Percentiles rank a stretch among this genome's conserved stretches.
Evolutionary conservation across 2,888 invertebrate species (phyloP).

Genomic region (Galerucella nymphaeae): DNA sequence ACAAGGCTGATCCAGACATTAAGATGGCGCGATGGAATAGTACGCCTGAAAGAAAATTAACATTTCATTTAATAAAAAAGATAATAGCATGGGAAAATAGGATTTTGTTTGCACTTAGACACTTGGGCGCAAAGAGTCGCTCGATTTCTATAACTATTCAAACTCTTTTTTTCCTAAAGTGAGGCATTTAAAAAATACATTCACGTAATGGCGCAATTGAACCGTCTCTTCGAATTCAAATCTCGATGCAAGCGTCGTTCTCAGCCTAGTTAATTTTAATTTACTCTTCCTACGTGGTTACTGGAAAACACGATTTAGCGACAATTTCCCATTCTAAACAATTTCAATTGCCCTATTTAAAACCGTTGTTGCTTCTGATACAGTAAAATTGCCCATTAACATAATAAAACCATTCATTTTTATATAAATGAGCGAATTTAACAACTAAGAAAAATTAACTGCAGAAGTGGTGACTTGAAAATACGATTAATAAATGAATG

Average conservation of each 20-base stretch:
- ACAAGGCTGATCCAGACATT: conserved; percentile 91
- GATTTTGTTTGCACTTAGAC: too few relatives aligned
- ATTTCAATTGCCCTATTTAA: conserved; percentile 24
- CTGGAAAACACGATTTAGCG: conserved; percentile 6
- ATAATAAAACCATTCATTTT: conserved; percentile 34
- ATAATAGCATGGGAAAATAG: too few relatives aligned
- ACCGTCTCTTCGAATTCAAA: background rate
- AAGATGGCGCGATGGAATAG: conserved; percentile 90
- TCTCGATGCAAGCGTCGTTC: background rate
- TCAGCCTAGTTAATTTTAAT: background rate
- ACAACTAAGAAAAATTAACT: conserved; percentile 32
- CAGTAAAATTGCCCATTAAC: conserved; percentile 23
- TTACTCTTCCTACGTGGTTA: conserved; percentile 5
- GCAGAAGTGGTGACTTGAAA: conserved; percentile 29
- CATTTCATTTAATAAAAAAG: background rate
- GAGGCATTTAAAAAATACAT: background rate
- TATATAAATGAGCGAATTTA: conserved; percentile 23
- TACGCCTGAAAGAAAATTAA: conserved; percentile 73
- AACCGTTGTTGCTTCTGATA: conserved; percentile 16
- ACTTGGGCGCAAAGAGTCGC: background rate
- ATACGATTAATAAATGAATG: conserved; percentile 39
- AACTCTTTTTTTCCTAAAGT: background rate
- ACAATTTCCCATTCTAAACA: conserved; percentile 10
- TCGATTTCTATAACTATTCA: background rate
- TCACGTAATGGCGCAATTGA: background rate